phyloP scores from a whole-genome alignment of 2,888 invertebrate species.

The Muscina levida region DNA sequence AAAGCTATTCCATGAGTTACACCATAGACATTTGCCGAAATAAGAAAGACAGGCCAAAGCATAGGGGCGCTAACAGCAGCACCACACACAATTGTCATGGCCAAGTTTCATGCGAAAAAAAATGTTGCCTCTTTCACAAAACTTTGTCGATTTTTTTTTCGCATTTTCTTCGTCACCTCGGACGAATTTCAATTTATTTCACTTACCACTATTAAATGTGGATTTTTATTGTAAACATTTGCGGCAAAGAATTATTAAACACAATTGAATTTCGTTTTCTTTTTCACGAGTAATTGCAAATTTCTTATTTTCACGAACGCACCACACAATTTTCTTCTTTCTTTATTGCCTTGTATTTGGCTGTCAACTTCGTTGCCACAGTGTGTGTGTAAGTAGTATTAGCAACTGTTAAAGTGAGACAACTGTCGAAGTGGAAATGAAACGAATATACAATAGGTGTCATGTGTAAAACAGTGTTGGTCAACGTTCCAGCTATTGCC shows the following conservation, averaged over 20 bases:
- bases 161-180: background rate
- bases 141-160: slow-evolving; percentile 10
- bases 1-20: background rate
- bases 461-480: slow-evolving; percentile 43
- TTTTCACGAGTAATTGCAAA: slow-evolving; percentile 38
- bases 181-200: slow-evolving; percentile 3
- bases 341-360: slow-evolving; percentile 55
- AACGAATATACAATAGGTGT: background rate
- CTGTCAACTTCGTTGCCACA: slow-evolving; percentile 34
- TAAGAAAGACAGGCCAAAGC: slow-evolving; percentile 16
- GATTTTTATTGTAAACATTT: slow-evolving; percentile 66
- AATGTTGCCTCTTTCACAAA: background rate
- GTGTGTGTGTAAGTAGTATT: slow-evolving; percentile 41
- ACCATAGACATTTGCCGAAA: background rate
- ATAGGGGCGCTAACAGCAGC: too few species aligned
- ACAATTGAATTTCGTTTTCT: slow-evolving; percentile 31
- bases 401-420: slow-evolving; percentile 51
- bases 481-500: slow-evolving; percentile 15
- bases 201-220: slow-evolving; percentile 68
- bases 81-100: slow-evolving; percentile 49
- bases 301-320: slow-evolving; percentile 62
- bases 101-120: slow-evolving; percentile 51
- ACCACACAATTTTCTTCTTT: slow-evolving; percentile 58
- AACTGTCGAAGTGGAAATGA: background rate
- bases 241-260: slow-evolving; percentile 47